Conservation (phyloP, 1,140 invertebrate species). For the Drosophila guanche region DNA sequence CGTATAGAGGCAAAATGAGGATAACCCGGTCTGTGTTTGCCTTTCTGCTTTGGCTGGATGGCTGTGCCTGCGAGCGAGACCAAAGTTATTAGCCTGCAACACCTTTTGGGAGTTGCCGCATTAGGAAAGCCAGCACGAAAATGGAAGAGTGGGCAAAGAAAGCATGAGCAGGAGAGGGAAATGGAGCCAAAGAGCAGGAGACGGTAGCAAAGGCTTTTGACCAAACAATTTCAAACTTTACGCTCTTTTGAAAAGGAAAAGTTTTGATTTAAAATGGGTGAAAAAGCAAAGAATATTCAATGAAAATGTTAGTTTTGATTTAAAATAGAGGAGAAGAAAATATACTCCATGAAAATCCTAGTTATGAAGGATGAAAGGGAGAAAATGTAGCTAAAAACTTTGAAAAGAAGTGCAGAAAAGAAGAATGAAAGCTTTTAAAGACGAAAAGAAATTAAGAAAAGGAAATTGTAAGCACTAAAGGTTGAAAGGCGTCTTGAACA, state of each 20-base stretch:
- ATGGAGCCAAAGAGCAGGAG: not conserved
- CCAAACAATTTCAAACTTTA: constrained; percentile 47
- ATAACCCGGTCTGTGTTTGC: constrained; percentile 52
- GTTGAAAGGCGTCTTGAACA: too few relatives aligned
- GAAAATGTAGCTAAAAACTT: too few relatives aligned
- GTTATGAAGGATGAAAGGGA: not conserved
- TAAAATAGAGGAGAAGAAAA: constrained; percentile 7
- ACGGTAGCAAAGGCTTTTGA: constrained; percentile 31
- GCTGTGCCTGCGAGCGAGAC: constrained; percentile 32
- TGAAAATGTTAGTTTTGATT: constrained; percentile 9
- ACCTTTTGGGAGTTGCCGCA: constrained; percentile 55
- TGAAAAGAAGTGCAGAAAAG: too few relatives aligned
- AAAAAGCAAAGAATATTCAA: not conserved
- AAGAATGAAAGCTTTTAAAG: too few relatives aligned
- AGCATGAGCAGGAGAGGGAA: not conserved
- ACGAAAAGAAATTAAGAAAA: too few relatives aligned
- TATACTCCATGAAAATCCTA: constrained; percentile 13
- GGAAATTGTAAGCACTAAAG: too few relatives aligned
- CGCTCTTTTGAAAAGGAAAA: constrained; percentile 24
- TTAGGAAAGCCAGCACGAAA: constrained; percentile 28
- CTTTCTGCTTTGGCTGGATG: constrained; percentile 46
- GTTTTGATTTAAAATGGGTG: constrained; percentile 1
- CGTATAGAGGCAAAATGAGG: constrained; percentile 2
- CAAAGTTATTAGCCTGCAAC: constrained; percentile 75
- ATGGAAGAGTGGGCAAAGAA: too few relatives aligned